Evolutionary conservation across 92 coral and sea anemone species (phyloP), one percentile per base, ranked within the genome.

Genomic region (Bergia puertoricense): DNA sequence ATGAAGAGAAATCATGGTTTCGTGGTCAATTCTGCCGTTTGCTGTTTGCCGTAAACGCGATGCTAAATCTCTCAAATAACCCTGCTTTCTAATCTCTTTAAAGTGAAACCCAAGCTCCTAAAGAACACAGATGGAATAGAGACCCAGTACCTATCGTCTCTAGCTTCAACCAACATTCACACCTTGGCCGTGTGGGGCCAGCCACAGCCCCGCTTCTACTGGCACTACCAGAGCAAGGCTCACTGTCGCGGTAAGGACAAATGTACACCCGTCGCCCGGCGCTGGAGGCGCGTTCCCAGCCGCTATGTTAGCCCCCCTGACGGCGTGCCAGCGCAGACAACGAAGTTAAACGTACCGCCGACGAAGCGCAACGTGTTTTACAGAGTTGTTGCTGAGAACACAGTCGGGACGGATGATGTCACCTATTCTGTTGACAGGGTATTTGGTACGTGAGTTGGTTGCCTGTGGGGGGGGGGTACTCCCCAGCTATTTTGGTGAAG

Each of bases 181-280:
- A 91, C 91, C 57, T 91, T 90, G 23, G 94, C 93, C 37, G 68
- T 95, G 65, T 89, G 93, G 45, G 98, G 96, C 8, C 92, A 93
- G 18, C 98, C 98, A 0, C 85, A 74, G 18, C 98, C 98, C 39
- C 90, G 81, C 89, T 95, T 92, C 88, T 76, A 50, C 51, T 95
- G 98, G 98, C 94, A 79, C 77, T 91, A 81, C 59, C 98, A 95
- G 80, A 87, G 76, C 85, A 92, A 91, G 67, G 86, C 79, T n/a
- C 90, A 82, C 74, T 93, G 96, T 77, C 75, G 83, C 4, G 88
- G 82, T 11, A 46, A 50, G 42, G 90, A 80, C 39, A 76, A 83
- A 8, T 95, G 98, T 57, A 89, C 86, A 67, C 98, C 98, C 13
- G 86, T 89, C n/a, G 82, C 90, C 0, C 81, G 39, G 68, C 82